Percentiles rank a stretch among this genome's conserved stretches.
Conservation (phyloP, 2,797 vertebrate genomes). For the Rhinophrynus dorsalis region DNA sequence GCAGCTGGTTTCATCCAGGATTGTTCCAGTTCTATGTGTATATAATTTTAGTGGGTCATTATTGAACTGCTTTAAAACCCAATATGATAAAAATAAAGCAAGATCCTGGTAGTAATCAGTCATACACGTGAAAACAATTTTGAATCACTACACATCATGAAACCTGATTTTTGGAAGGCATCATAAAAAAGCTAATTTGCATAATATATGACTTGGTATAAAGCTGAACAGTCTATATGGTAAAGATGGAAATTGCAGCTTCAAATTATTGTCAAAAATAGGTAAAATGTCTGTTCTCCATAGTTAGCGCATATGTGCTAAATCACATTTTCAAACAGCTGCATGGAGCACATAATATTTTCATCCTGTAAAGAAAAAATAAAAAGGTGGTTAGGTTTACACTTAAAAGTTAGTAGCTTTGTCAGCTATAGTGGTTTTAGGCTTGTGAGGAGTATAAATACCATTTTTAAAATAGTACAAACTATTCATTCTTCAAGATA, state of each 20-base stretch:
- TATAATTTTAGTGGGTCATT: neutral
- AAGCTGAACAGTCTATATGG: slow-evolving; percentile 72
- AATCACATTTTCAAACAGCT: slow-evolving; percentile 99
- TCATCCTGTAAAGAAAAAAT: slow-evolving; percentile 84
- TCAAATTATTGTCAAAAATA: slow-evolving; percentile 67
- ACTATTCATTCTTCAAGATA: too few relatives aligned
- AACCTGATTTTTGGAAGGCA: slow-evolving; percentile 52
- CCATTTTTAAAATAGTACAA: too few relatives aligned
- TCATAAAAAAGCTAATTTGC: slow-evolving; percentile 68
- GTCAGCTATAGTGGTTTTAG: too few relatives aligned
- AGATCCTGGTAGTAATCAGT: neutral
- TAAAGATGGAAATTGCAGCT: slow-evolving; percentile 66
- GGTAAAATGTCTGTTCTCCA: slow-evolving; percentile 63
- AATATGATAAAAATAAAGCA: neutral
- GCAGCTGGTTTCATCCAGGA: too few relatives aligned
- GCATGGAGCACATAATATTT: slow-evolving; percentile 99
- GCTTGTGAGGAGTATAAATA: too few relatives aligned
- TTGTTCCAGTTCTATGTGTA: too few relatives aligned
- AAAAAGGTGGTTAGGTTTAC: slow-evolving; percentile 14
- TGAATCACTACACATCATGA: slow-evolving; percentile 18
- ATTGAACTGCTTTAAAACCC: neutral
- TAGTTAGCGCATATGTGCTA: slow-evolving; percentile 70
- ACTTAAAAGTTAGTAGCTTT: too few relatives aligned
- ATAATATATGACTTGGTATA: slow-evolving; percentile 70
- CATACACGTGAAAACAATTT: slow-evolving; percentile 15